Evolutionary conservation across 2,888 invertebrate genomes (phyloP), one percentile per base, ranked within the genome.

Genomic region (Autographa gamma): DNA sequence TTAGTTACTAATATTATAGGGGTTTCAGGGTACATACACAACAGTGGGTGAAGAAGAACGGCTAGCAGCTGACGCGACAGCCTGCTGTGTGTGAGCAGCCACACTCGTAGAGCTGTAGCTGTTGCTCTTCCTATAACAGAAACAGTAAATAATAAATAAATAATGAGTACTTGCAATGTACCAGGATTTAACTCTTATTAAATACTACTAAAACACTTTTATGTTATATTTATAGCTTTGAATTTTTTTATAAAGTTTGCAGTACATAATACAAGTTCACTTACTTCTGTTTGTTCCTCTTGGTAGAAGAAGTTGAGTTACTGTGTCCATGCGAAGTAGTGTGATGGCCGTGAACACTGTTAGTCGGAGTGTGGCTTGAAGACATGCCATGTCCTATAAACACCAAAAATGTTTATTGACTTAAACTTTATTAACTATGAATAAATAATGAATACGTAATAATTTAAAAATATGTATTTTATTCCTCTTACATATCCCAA

Each of bases 21-120:
- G 31, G n/a, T n/a, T 16, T 34, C 16, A 60, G n/a, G 8, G 32
- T 70, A 91, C 93, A 67, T 88, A 96, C 95, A 92, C 93, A 63
- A 93, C 91, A 73, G 94, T 93, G 11, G 96, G 96, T 14, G 96
- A 96, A 0, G 95, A 93, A 0, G 96, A 95, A 13, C 96, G 92
- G 61, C 95, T 95, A 38, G 95, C 89, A 4, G 92, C 89, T 0
- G 82, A 76, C 0, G 91, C 88, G 4, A 89, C 88, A 0, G 89
- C 85, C 67, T 91, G 93, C 71, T 92, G 93, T 7, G 91, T 74
- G 76, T 92, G 93, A 7, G 92, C 68, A 18, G 92, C 81, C 62
- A 91, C 89, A 11, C 83, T 83, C 0, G 91, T 74, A 32, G 92
- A 72, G 74, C 92, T 84, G 70, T 89, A 86, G 92, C 90, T 93